These are phyloP conservation scores for Zosterops pallidus DNA, from an alignment of 2,113 vertebrate species.

Conservation along the genomic window DNA sequence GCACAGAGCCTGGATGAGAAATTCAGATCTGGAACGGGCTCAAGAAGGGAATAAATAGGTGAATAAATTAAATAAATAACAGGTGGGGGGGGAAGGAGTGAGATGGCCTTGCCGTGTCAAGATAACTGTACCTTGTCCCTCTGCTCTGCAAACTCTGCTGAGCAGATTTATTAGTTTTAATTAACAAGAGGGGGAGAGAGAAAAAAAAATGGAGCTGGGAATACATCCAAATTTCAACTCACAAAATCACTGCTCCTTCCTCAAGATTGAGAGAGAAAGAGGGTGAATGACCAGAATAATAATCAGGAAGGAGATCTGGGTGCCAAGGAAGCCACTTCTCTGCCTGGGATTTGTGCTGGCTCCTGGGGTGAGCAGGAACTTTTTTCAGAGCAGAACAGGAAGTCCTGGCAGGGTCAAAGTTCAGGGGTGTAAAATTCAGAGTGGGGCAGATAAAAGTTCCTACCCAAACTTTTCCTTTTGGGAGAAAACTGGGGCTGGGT, in stretches of 20 bases:
- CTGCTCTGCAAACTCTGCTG: constrained; percentile 58
- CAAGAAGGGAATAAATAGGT: constrained; percentile 29
- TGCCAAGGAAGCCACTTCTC: constrained; percentile 57
- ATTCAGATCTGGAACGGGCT: constrained; percentile 13
- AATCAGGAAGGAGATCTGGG: constrained; percentile 48
- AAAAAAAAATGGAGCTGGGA: constrained; percentile 67
- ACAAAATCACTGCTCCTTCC: constrained; percentile 69
- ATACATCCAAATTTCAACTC: constrained; percentile 76
- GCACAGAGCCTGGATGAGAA: background rate
- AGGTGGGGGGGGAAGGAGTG: background rate
- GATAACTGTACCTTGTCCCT: constrained; percentile 32
- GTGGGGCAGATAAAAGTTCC: background rate
- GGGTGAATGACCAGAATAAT: constrained; percentile 69
- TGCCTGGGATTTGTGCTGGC: background rate
- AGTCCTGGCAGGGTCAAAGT: background rate
- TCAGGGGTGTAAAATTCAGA: background rate
- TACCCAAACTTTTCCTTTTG: background rate
- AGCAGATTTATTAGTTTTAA: constrained; percentile 81
- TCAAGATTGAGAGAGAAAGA: constrained; percentile 60
- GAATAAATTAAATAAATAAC: constrained; percentile 55
- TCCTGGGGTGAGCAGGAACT: background rate
- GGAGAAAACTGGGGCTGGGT: background rate
- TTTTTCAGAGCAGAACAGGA: background rate
- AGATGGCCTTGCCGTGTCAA: constrained; percentile 42
- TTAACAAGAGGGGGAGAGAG: constrained; percentile 49